phyloP scores from a whole-genome alignment of 2,113 vertebrate species.

The Catharus minimus region DNA sequence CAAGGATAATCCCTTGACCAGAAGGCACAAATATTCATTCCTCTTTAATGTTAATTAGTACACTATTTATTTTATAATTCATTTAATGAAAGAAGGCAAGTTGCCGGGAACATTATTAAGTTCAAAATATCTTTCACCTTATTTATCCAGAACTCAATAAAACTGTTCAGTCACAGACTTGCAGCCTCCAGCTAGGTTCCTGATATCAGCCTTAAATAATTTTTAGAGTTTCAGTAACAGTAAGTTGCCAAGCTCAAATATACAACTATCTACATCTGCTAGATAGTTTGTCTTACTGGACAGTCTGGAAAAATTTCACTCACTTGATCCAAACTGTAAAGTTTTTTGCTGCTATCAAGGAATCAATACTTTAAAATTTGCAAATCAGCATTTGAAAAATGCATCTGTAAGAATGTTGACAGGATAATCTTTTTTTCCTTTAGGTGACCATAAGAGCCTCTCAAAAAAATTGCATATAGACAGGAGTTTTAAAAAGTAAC shows the following conservation, averaged over 20 bases:
- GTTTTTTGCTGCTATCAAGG: background rate
- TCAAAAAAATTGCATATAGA: background rate
- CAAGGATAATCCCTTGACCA: slow-evolving; percentile 52
- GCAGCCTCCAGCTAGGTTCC: slow-evolving; percentile 38
- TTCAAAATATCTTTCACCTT: slow-evolving; percentile 38
- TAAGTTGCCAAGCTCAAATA: slow-evolving; percentile 11
- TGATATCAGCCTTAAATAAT: slow-evolving; percentile 34
- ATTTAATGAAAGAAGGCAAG: slow-evolving; percentile 21
- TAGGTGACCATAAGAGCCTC: background rate
- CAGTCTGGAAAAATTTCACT: background rate
- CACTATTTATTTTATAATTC: background rate
- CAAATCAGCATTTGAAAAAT: slow-evolving; percentile 1
- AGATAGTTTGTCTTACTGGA: background rate
- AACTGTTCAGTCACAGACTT: slow-evolving; percentile 48
- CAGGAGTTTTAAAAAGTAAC: background rate
- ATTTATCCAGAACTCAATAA: slow-evolving; percentile 32
- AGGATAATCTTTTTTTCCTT: background rate
- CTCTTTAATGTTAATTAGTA: slow-evolving; percentile 21
- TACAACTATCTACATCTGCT: slow-evolving; percentile 25
- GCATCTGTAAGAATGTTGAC: background rate
- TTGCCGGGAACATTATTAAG: background rate
- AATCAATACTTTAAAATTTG: background rate
- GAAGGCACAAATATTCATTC: slow-evolving; percentile 36
- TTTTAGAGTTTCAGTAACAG: slow-evolving; percentile 28
- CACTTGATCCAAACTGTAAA: background rate